A percentile compares a stretch with the other conserved stretches of the same genome.
Conservation (phyloP, 2,113 vertebrate species). For the Trogon melanurus region DNA sequence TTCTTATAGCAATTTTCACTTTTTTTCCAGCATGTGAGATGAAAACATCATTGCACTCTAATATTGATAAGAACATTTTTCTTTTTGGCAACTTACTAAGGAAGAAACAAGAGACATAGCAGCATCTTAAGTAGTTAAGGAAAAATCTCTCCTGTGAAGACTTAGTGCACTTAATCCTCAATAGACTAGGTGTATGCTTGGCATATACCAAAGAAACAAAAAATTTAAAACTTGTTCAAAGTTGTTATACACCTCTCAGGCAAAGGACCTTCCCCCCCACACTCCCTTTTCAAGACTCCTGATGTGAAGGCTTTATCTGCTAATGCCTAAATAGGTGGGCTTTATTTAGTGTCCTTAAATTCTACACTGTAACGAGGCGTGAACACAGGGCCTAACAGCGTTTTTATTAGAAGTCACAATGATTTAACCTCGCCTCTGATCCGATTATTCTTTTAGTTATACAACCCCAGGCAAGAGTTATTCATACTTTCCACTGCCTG, state of each 20-base stretch:
- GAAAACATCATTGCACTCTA: neutral
- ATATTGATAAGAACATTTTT: neutral
- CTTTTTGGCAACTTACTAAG: neutral
- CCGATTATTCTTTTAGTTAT: neutral
- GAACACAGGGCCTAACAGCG: neutral
- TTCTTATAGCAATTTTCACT: neutral
- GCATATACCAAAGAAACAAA: neutral
- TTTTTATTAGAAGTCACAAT: neutral
- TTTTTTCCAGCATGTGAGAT: neutral
- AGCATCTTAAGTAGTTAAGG: neutral
- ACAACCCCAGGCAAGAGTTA: constrained; percentile 52
- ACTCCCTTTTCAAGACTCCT: neutral
- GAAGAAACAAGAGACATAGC: neutral
- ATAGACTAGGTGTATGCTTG: neutral
- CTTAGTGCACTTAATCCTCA: neutral
- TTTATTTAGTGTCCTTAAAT: neutral
- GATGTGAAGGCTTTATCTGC: neutral
- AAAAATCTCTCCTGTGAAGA: neutral
- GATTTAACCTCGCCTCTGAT: constrained; percentile 6
- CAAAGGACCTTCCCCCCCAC: neutral
- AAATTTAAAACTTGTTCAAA: neutral
- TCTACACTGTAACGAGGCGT: neutral
- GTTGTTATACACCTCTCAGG: neutral
- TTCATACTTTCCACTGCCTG: constrained; percentile 61
- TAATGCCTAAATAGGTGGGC: neutral